Evolutionary conservation across 1,140 invertebrate species (phyloP).

Genomic region (Bilobella aurantiaca): DNA sequence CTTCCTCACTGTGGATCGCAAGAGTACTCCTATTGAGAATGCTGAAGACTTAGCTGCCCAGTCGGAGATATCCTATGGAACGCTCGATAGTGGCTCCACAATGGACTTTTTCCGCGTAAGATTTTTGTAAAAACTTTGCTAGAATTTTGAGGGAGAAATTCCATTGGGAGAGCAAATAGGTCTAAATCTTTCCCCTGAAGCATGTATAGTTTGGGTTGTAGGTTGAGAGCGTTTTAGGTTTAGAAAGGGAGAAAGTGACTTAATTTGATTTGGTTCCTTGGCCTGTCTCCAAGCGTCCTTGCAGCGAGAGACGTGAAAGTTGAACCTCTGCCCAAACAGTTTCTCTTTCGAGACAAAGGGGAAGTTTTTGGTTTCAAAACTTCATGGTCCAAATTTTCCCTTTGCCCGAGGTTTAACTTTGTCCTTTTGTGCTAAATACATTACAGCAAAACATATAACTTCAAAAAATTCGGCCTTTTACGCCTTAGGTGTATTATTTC

Average conservation of each 20-base stretch:
- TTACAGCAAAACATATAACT: no score
- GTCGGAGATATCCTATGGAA: conserved; percentile 87
- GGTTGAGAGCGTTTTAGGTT: background rate
- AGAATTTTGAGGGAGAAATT: background rate
- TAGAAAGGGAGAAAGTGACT: conserved; percentile 13
- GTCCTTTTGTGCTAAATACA: no score
- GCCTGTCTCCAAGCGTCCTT: conserved; percentile 28
- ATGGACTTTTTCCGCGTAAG: conserved; percentile 91
- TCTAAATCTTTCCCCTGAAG: background rate
- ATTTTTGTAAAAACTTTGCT: conserved; percentile 9
- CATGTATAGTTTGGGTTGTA: background rate
- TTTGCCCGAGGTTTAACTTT: no score
- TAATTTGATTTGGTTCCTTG: conserved; percentile 34
- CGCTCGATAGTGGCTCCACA: conserved; percentile 82
- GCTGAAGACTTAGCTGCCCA: conserved; percentile 89
- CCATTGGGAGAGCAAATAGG: background rate
- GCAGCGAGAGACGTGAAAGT: conserved; percentile 26
- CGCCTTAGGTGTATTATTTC: no score
- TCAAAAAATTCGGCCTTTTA: no score
- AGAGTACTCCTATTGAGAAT: conserved; percentile 92
- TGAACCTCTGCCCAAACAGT: conserved; percentile 33
- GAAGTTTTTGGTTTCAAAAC: background rate
- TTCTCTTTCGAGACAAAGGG: conserved; percentile 2
- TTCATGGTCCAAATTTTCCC: background rate
- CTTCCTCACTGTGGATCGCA: conserved; percentile 91